Evolutionary conservation across 2,113 vertebrate species (phyloP).

Genomic region (Cinclus cinclus): DNA sequence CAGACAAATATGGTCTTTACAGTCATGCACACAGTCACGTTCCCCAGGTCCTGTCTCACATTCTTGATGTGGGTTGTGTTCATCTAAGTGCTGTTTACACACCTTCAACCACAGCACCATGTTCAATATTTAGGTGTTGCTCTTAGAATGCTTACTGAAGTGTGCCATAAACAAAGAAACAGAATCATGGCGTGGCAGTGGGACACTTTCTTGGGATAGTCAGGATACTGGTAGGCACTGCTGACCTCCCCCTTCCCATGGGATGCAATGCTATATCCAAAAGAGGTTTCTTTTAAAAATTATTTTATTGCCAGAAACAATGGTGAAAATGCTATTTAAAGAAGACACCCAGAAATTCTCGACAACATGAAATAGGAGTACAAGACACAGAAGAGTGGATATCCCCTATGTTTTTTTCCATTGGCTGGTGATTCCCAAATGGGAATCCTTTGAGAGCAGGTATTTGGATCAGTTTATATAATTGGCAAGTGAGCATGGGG

Average conservation of each 20-base stretch:
- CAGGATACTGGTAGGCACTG: background rate
- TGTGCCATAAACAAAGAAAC: background rate
- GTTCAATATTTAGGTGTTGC: background rate
- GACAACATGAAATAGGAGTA: background rate
- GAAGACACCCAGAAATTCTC: background rate
- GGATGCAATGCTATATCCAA: background rate
- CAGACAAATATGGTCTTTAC: background rate
- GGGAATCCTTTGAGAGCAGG: conserved; percentile 40
- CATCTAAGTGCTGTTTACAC: background rate
- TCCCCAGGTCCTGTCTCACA: background rate
- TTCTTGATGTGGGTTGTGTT: background rate
- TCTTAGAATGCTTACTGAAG: background rate
- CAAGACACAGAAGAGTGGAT: background rate
- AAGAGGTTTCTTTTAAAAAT: background rate
- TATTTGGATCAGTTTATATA: conserved; percentile 66
- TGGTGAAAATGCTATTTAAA: background rate
- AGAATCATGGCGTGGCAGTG: background rate
- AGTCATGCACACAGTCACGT: accelerated
- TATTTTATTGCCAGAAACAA: background rate
- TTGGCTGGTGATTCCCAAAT: conserved; percentile 39
- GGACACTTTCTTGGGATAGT: background rate
- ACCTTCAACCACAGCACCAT: background rate
- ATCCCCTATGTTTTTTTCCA: background rate
- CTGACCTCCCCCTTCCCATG: background rate
- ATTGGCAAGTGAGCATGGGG: conserved; percentile 48